phyloP scores from a whole-genome alignment of 92 coral and sea anemone genomes.

The Parazoanthus atlanticus region DNA sequence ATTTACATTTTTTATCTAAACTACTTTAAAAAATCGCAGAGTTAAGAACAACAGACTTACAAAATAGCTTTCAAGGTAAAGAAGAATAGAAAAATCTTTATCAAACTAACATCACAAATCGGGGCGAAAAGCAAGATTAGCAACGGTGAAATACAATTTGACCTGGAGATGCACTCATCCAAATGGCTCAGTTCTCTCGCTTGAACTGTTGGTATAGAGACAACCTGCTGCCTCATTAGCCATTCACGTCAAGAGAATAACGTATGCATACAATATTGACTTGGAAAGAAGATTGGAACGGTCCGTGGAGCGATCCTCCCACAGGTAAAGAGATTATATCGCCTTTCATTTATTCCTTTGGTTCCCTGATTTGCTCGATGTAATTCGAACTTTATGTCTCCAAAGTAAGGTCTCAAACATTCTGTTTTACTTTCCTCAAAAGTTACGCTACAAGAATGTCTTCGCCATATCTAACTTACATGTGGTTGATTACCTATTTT shows the following conservation, averaged over 20 bases:
- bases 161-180: background rate
- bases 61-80: too few species aligned
- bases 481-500: background rate
- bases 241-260: conserved; percentile 48
- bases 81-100: too few species aligned
- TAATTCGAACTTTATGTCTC: background rate
- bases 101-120: too few species aligned
- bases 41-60: too few species aligned
- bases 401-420: background rate
- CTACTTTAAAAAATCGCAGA: too few species aligned
- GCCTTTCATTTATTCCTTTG: background rate
- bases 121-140: too few species aligned
- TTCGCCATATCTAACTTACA: background rate
- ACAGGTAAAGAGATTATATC: background rate
- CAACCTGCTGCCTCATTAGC: conserved; percentile 22
- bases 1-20: too few species aligned
- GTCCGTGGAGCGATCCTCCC: conserved; percentile 4
- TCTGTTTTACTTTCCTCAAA: background rate
- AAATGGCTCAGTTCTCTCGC: background rate
- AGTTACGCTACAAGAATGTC: background rate
- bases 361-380: background rate
- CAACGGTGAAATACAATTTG: too few species aligned
- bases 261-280: conserved; percentile 66
- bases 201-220: background rate
- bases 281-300: background rate